A percentile compares a stretch with the other conserved stretches of the same genome.
Conservation (phyloP, 2,888 invertebrate species). For the Chelonus formosanus region DNA sequence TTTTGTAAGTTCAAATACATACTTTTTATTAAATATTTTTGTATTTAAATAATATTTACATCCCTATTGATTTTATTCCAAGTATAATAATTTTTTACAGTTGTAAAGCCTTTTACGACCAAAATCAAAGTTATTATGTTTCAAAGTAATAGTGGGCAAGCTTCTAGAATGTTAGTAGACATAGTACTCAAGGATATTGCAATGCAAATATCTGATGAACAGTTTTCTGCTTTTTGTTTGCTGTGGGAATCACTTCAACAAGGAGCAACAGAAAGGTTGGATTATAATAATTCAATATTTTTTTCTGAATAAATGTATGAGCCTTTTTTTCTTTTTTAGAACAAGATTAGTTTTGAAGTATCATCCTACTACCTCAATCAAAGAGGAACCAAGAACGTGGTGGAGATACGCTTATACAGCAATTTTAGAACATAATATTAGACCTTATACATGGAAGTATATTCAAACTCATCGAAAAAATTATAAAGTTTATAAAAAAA, state of each 20-base stretch:
- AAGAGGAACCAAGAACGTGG: constrained; percentile 74
- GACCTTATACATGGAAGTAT: constrained; percentile 79
- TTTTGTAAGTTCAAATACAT: constrained; percentile 72
- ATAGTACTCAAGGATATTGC: constrained; percentile 80
- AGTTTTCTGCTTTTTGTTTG: constrained; percentile 73
- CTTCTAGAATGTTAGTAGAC: constrained; percentile 73
- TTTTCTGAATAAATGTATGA: constrained; percentile 5
- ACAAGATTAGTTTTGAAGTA: constrained; percentile 67
- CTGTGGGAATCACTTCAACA: constrained; percentile 70
- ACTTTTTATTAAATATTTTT: neutral
- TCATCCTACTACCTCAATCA: constrained; percentile 69
- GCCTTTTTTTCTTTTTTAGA: constrained; percentile 16
- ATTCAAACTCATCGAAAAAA: constrained; percentile 75
- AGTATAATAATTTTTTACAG: constrained; percentile 65
- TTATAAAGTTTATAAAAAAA: constrained; percentile 75
- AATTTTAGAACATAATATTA: constrained; percentile 75
- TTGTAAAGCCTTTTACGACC: constrained; percentile 79
- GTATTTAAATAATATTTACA: neutral
- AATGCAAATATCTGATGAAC: constrained; percentile 75
- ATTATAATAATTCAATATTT: neutral
- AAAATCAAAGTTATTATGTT: constrained; percentile 81
- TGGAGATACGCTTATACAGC: constrained; percentile 81
- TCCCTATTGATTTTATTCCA: neutral
- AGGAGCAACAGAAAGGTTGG: constrained; percentile 74
- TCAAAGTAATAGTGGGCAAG: constrained; percentile 71